A percentile compares a stretch with the other conserved stretches of the same genome.
Evolutionary conservation across 2,888 invertebrate genomes (phyloP).

Genomic region (Dicycla oo): DNA sequence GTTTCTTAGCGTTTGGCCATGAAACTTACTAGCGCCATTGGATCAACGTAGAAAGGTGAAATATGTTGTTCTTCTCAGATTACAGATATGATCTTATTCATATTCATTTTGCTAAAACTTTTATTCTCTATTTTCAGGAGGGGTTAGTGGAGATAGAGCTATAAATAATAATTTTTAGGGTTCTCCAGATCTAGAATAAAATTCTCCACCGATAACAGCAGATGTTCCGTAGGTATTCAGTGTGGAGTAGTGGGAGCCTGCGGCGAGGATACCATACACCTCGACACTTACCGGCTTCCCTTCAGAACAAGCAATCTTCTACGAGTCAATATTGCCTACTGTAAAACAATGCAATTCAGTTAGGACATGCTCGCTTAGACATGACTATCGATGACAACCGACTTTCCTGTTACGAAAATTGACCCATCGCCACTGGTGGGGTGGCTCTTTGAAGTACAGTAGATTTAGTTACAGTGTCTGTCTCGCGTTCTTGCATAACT

Average conservation of each 20-base stretch:
- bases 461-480: neutral
- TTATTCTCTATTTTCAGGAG: neutral
- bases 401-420: no score
- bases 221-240: neutral
- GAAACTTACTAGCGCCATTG: neutral
- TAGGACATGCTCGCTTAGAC: no score
- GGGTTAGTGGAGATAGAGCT: neutral
- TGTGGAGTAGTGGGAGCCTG: neutral
- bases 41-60: neutral
- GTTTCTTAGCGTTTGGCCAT: constrained; percentile 41
- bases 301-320: no score
- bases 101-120: neutral
- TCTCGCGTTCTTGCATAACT: neutral
- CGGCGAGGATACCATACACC: no score
- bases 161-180: neutral
- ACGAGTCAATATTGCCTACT: no score
- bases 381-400: no score
- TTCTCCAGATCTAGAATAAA: neutral
- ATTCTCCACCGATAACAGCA: neutral
- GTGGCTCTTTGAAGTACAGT: neutral
- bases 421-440: neutral
- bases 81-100: neutral
- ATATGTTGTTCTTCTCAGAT: neutral
- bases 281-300: no score
- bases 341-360: no score